Base-by-base conservation (phyloP, 1,140 invertebrate species). In the Panagrolaimus sp. region DNA sequence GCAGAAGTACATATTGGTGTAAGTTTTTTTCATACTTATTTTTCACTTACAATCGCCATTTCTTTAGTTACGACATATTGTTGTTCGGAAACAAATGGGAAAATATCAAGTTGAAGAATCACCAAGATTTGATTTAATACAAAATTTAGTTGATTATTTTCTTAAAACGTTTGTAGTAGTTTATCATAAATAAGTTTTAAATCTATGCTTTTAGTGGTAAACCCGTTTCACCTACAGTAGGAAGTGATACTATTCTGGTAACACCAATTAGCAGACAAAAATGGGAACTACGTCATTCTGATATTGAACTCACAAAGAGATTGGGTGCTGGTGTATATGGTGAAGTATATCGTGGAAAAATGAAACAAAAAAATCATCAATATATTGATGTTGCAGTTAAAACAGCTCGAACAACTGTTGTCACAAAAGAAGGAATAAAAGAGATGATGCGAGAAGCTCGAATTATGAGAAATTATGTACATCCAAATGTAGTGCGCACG, bases 381-480 rank as follows among this genome's bases (percentile, higher is more conserved):
- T 4, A 20, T 11, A 9, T 25, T 11, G 51, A 57, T 27, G 20
- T 57, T 57, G 51, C 51, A 20, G 51, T 57, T 11, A 57, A 57
- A 16, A 20, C 27, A 1, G 51, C 51, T 27, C 20, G 27, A 23
- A 20, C 11, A 13, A 25, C 51, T 1, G 42, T 27, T 5, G 13
- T 63, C 38, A n/a, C 62, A n/a, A 63, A 63, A 13, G 27, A 42
- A 42, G 8, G 16, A 43, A 63, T 63, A 16, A 63, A 63, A 16
- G 62, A 63, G 42, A 63, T 63, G 27, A 63, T 63, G 62, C 31
- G 27, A 63, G 62, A 63, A 63, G 62, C 62, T 42, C 62, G 62
- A 8, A 42, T 63, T 23, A 63, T 63, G 62, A 11, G 62, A 20
- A 63, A 38, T 31, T 42, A 42, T 11, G 38, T 23, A n/a, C 62